Percentiles rank a stretch among this genome's conserved stretches.
Evolutionary conservation across 1,140 invertebrate genomes (phyloP).

Genomic region (Heterodera schachtii): DNA sequence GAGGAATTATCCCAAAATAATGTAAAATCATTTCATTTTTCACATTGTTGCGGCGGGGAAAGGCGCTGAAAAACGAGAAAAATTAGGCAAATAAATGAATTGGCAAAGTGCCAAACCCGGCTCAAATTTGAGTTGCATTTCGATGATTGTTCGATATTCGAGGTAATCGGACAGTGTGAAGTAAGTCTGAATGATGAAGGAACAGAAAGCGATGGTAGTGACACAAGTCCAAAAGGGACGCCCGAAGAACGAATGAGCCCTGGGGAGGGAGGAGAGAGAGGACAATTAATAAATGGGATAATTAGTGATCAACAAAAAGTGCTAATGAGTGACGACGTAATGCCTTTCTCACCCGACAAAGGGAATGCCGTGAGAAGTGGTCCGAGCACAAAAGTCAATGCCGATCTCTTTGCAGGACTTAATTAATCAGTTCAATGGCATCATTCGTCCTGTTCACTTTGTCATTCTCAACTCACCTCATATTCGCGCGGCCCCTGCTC

Average conservation of each 20-base stretch:
- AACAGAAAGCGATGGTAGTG: constrained; percentile 52
- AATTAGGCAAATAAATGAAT: constrained; percentile 2
- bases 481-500: constrained; percentile 48
- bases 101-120: constrained; percentile 42
- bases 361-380: constrained; percentile 64
- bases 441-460: too few relatives aligned
- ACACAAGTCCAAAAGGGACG: constrained; percentile 55
- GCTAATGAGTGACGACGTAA: not conserved
- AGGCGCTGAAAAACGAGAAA: constrained; percentile 46
- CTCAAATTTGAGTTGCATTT: constrained; percentile 66
- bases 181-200: constrained; percentile 62
- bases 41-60: constrained; percentile 64
- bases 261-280: constrained; percentile 19
- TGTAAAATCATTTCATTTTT: not conserved
- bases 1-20: not conserved
- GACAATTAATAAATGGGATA: not conserved
- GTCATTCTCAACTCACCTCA: not conserved
- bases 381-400: constrained; percentile 63
- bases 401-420: constrained; percentile 53
- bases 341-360: constrained; percentile 54
- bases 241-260: constrained; percentile 63
- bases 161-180: constrained; percentile 63
- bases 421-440: too few relatives aligned
- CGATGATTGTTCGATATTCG: constrained; percentile 63
- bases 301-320: not conserved